Conservation (phyloP, 2,797 vertebrate genomes). For the Xenopus petersii region DNA sequence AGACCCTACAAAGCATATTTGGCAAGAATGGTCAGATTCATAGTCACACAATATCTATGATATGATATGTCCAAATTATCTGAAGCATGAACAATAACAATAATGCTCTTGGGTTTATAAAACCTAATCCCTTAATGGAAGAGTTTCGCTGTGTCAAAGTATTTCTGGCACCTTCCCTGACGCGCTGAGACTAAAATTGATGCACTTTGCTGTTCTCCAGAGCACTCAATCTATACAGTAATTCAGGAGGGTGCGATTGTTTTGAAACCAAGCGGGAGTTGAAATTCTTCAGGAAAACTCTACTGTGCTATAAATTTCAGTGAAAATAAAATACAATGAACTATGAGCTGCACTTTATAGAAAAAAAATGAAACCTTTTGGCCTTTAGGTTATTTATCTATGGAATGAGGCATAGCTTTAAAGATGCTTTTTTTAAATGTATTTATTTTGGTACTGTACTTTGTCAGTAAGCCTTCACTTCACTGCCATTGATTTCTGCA, state of each 20-base stretch:
- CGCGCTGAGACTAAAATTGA: not conserved
- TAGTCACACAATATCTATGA: not conserved
- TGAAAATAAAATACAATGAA: not conserved
- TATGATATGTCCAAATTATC: not conserved
- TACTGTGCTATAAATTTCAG: not conserved
- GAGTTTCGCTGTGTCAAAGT: not conserved
- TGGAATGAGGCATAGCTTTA: too few relatives aligned
- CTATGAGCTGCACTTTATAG: not conserved
- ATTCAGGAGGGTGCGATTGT: constrained; percentile 9
- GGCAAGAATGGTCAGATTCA: not conserved
- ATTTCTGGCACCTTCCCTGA: not conserved
- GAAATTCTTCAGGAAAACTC: constrained; percentile 6
- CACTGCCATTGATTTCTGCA: too few relatives aligned
- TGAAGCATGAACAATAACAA: not conserved
- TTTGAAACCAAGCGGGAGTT: constrained; percentile 11
- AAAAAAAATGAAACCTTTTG: too few relatives aligned
- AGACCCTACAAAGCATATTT: too few relatives aligned
- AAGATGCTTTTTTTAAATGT: too few relatives aligned
- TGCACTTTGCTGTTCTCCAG: not conserved
- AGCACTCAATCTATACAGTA: not conserved
- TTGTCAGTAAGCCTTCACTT: too few relatives aligned
- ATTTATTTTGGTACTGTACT: too few relatives aligned
- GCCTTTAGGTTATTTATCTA: too few relatives aligned
- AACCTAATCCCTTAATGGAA: constrained; percentile 9
- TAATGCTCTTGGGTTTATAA: not conserved